Evolutionary conservation across 2,113 vertebrate genomes (phyloP).

Genomic region (Equus przewalskii): DNA sequence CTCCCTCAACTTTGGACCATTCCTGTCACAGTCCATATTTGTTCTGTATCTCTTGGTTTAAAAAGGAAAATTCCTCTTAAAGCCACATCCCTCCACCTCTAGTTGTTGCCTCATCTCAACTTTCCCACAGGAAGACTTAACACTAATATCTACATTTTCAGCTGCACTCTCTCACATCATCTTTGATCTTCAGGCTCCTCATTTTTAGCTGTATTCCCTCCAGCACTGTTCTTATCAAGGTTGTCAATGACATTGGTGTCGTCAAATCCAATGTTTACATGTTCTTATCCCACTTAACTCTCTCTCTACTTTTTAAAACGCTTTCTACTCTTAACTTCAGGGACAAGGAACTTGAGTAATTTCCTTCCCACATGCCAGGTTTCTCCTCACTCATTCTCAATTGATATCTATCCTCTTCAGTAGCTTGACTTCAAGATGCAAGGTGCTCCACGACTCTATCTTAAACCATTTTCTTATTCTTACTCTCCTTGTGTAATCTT

Average conservation of each 20-base stretch:
- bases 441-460: neutral
- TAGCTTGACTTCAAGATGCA: neutral
- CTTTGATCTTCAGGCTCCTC: neutral
- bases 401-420: neutral
- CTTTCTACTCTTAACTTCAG: neutral
- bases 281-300: no score
- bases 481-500: neutral
- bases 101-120: neutral
- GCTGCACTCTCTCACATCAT: neutral
- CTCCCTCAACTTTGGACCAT: neutral
- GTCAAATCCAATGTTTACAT: neutral
- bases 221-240: neutral
- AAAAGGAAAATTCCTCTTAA: neutral
- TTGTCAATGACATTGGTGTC: neutral
- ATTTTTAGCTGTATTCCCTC: neutral
- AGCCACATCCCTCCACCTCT: no score
- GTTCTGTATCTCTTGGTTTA: neutral
- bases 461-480: neutral
- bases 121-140: neutral
- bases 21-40: neutral
- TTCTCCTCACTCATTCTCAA: neutral
- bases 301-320: neutral
- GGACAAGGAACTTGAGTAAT: neutral
- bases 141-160: no score
- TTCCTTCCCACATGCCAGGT: neutral